These are phyloP conservation scores for Pogonus chalceus DNA, from an alignment of 1,140 invertebrate species.

Conservation along the genomic window DNA sequence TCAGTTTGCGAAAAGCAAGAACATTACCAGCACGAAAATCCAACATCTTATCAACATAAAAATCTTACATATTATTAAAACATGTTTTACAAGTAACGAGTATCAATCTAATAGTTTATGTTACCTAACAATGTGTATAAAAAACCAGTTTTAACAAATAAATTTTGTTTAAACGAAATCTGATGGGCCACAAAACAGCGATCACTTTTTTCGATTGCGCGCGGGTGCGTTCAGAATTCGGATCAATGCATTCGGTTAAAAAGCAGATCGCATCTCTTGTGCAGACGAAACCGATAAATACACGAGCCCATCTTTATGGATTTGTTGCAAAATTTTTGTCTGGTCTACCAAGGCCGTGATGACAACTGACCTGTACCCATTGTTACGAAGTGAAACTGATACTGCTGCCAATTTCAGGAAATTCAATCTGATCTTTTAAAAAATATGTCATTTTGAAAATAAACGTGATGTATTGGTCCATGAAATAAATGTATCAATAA, in stretches of 20 bases:
- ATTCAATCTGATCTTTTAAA: too few species aligned
- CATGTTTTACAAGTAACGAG: background rate
- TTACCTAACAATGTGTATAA: conserved; percentile 14
- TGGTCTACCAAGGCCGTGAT: conserved; percentile 17
- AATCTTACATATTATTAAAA: background rate
- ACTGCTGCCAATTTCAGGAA: background rate
- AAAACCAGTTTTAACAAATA: conserved; percentile 22
- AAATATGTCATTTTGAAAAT: background rate
- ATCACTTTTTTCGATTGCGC: conserved; percentile 9
- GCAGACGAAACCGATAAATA: conserved; percentile 29
- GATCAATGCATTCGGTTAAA: conserved; percentile 1
- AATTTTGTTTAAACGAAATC: conserved; percentile 23
- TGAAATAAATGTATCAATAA: too few species aligned
- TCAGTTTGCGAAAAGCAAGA: background rate
- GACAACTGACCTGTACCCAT: conserved; percentile 2
- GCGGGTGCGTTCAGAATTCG: background rate
- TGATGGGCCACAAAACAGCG: conserved; percentile 17
- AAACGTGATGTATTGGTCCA: background rate
- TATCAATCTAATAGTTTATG: background rate
- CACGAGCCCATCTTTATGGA: conserved; percentile 26
- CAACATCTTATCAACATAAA: background rate
- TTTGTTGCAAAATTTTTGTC: conserved; percentile 25
- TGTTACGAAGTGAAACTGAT: background rate
- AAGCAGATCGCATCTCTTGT: conserved; percentile 13
- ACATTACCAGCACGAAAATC: background rate